Base-by-base conservation (phyloP, 2,797 vertebrate genomes). In the Thaleichthys pacificus region DNA sequence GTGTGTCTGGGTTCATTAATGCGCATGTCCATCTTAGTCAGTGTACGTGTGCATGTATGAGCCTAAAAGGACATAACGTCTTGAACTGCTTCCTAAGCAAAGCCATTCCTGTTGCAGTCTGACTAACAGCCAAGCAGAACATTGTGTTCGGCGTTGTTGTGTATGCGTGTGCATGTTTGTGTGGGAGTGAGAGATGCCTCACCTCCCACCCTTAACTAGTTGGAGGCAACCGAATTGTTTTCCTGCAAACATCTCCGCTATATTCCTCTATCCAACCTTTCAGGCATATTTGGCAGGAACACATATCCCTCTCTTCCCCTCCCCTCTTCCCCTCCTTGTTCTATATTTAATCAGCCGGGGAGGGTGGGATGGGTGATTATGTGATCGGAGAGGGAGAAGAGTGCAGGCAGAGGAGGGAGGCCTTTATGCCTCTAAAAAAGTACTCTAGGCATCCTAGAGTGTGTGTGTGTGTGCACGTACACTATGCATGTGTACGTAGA, bases 321-420 rank as follows among this genome's bases (percentile, higher is more conserved):
- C 38, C 69, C 54, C 70, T 57, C 78, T 75, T 80, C 81, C 79
- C 70, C 72, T 80, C 11, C 56, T 64, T 70, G 79, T 88, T 87
- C 84, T 88, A 83, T 86, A 88, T 91, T 84, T 85, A 86, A 88
- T 88, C 85, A 88, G 82, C 61, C 71, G 57, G 68, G 26, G 82
- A 85, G 78, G 65, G 75, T 76, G 73, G 81, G 84, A 88, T 88
- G 81, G 82, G 80, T 82, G 82, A 89, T 89, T 86, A 87, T 87
- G 77, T 74, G 76, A 87, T 80, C 72, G 82, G 79, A 81, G 81
- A 71, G n/a, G 47, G 80, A 75, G 73, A 5, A 11, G 24, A 66
- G 65, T 49, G 15, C 19, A 47, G 63, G 19, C 38, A 38, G 3
- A 61, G 26, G 69, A n/a, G 60, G 15, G 21, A 35, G 47, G 35